Percentiles rank a stretch among this genome's conserved stretches.
phyloP scores from a whole-genome alignment of 2,797 vertebrate genomes.

The Todus mexicanus region DNA sequence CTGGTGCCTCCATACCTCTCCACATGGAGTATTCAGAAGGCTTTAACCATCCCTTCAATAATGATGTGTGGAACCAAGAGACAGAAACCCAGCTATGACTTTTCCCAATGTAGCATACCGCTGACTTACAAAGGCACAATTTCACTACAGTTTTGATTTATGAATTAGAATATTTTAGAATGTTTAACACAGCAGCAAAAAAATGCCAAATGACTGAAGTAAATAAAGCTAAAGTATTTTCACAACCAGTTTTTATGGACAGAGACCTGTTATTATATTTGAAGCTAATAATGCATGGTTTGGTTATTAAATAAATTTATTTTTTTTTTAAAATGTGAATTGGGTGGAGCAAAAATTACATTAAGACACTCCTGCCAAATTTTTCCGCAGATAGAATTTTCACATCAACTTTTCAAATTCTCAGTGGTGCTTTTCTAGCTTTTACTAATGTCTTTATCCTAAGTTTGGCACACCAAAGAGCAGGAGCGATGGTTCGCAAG shows the following conservation, averaged over 20 bases:
- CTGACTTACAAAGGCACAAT: neutral
- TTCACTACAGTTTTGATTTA: neutral
- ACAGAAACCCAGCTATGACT: neutral
- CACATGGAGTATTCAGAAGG: neutral
- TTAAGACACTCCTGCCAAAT: neutral
- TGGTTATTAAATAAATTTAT: neutral
- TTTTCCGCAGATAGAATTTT: neutral
- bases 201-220: neutral
- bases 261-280: neutral
- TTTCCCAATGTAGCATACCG: neutral
- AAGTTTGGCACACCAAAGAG: neutral
- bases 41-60: neutral
- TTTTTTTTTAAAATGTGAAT: neutral
- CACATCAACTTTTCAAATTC: neutral
- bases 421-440: neutral
- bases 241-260: neutral
- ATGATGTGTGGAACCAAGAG: neutral
- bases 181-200: neutral
- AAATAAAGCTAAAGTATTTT: neutral
- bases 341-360: neutral
- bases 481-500: rapidly evolving
- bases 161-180: neutral
- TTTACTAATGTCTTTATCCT: neutral
- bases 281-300: neutral
- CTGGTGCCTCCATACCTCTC: neutral